Evolutionary conservation across 2,888 invertebrate species (phyloP).

Genomic region (Microdon myrmicae): DNA sequence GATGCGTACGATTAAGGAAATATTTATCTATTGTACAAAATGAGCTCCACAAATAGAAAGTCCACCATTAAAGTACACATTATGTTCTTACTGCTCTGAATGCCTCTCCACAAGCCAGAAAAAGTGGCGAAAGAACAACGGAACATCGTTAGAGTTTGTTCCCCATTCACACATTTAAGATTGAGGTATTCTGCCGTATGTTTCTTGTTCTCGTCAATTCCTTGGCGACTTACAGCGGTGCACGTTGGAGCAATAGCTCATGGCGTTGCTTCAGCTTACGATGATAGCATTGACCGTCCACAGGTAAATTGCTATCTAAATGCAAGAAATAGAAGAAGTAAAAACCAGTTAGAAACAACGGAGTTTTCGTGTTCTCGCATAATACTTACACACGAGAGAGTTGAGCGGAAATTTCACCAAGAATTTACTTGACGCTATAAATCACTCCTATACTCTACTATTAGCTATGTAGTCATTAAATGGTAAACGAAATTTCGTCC

Average conservation of each 20-base stretch:
- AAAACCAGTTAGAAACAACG: slow-evolving; percentile 49
- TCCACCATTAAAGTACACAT: slow-evolving; percentile 32
- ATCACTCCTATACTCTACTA: slow-evolving; percentile 21
- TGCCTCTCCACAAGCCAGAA: slow-evolving; percentile 32
- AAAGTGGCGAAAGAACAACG: slow-evolving; percentile 38
- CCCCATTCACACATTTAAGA: slow-evolving; percentile 36
- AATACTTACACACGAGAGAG: background rate
- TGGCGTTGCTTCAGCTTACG: slow-evolving; percentile 41
- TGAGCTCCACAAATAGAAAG: slow-evolving; percentile 44
- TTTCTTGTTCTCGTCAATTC: slow-evolving; percentile 9
- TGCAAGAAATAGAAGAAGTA: slow-evolving; percentile 8
- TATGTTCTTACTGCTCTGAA: slow-evolving; percentile 46
- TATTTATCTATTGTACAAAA: slow-evolving; percentile 38
- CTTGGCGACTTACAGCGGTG: slow-evolving; percentile 21
- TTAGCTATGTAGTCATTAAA: too few species aligned
- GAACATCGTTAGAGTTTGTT: slow-evolving; percentile 30
- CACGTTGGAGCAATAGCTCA: slow-evolving; percentile 39
- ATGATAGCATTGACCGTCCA: slow-evolving; percentile 49
- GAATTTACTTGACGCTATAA: slow-evolving; percentile 24
- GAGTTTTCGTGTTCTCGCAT: slow-evolving; percentile 36
- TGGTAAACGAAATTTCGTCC: too few species aligned
- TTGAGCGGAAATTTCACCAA: slow-evolving; percentile 35
- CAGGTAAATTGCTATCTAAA: slow-evolving; percentile 42
- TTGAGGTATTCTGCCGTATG: slow-evolving; percentile 18
- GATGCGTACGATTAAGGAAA: slow-evolving; percentile 13